phyloP scores from a whole-genome alignment of 1,140 invertebrate genomes.

The Globodera rostochiensis region DNA sequence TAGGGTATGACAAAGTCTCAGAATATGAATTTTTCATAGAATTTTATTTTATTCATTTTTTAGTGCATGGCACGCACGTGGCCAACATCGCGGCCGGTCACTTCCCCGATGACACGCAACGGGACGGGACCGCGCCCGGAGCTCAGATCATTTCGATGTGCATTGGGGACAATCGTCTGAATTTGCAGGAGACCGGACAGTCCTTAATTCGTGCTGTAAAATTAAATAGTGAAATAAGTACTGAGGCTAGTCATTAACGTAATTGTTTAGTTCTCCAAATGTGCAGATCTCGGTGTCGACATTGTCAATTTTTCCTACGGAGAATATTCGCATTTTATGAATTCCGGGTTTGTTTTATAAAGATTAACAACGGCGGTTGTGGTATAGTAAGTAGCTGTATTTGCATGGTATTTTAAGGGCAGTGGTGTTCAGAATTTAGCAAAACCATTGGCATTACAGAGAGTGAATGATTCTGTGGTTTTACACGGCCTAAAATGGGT shows the following conservation, averaged over 20 bases:
- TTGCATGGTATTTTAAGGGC: too few species aligned
- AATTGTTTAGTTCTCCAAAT: constrained; percentile 67
- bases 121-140: constrained; percentile 92
- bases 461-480: too few species aligned
- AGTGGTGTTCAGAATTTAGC: too few species aligned
- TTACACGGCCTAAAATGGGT: too few species aligned
- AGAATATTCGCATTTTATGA: constrained; percentile 85
- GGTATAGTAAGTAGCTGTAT: too few species aligned
- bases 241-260: too few species aligned
- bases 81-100: constrained; percentile 89
- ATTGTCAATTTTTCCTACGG: constrained; percentile 98
- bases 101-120: constrained; percentile 84
- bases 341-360: constrained; percentile 62
- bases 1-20: constrained; percentile 50
- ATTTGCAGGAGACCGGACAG: constrained; percentile 92
- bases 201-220: constrained; percentile 85
- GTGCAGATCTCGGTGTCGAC: constrained; percentile 72
- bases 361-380: too few species aligned
- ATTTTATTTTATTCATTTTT: constrained; percentile 67
- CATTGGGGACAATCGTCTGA: constrained; percentile 84
- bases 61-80: constrained; percentile 93
- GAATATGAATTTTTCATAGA: too few species aligned
- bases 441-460: too few species aligned
- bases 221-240: constrained; percentile 71
- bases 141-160: constrained; percentile 90